Evolutionary conservation across 2,113 vertebrate genomes (phyloP).

Genomic region (Picathartes gymnocephalus): DNA sequence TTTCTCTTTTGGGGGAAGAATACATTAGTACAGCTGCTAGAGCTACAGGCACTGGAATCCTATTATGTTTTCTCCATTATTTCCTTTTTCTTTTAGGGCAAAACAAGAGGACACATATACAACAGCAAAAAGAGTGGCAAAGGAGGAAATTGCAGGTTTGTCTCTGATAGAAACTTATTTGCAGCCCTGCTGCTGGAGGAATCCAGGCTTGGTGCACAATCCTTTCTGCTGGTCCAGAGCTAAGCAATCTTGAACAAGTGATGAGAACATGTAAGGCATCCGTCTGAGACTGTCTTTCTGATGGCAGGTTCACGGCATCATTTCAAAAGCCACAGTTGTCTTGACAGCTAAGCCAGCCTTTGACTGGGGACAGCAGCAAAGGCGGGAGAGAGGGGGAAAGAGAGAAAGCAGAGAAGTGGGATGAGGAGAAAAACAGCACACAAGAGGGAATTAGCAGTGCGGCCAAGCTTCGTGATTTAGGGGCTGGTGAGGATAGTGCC

Average conservation of each 20-base stretch:
- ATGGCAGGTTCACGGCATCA: not conserved
- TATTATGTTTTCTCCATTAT: not conserved
- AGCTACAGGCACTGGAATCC: not conserved
- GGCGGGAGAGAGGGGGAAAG: not conserved
- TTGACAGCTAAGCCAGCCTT: slow-evolving; percentile 28
- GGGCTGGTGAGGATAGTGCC: not conserved
- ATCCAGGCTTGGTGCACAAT: not conserved
- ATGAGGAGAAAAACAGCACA: not conserved
- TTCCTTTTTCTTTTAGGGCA: not conserved
- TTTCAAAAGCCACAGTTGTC: slow-evolving; percentile 1
- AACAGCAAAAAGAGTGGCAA: slow-evolving; percentile 11
- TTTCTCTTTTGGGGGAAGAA: not conserved
- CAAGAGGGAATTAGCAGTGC: not conserved
- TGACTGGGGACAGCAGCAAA: not conserved
- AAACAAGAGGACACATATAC: not conserved
- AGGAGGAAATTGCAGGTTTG: slow-evolving; percentile 33
- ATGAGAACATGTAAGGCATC: not conserved
- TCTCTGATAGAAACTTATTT: slow-evolving; percentile 15
- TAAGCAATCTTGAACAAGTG: not conserved
- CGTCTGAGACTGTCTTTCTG: not conserved
- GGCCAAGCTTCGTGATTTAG: not conserved
- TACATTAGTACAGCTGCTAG: not conserved
- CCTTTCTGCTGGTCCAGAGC: not conserved
- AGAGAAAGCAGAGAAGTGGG: not conserved
- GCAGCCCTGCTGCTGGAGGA: not conserved